These are phyloP conservation scores for Anas platyrhynchos DNA, from an alignment of 2,113 vertebrate genomes.

Conservation along the genomic window DNA sequence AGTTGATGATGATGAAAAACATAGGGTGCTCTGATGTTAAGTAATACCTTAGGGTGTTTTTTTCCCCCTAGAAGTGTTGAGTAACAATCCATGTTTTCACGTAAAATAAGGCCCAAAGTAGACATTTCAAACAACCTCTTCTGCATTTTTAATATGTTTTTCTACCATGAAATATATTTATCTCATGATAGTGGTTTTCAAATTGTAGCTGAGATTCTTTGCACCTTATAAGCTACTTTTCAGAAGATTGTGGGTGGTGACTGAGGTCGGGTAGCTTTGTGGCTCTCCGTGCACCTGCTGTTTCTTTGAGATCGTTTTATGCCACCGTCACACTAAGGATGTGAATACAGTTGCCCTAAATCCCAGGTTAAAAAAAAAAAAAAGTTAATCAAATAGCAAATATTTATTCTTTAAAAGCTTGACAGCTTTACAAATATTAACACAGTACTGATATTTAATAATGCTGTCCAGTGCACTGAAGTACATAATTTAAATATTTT, in stretches of 20 bases:
- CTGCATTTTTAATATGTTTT: background rate
- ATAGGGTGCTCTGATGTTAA: background rate
- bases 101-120: background rate
- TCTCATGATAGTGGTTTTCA: background rate
- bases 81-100: background rate
- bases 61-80: background rate
- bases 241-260: background rate
- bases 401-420: background rate
- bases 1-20: background rate
- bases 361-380: background rate
- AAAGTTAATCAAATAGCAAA: background rate
- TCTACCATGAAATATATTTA: background rate
- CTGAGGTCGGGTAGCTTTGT: background rate
- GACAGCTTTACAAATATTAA: background rate
- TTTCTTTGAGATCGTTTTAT: background rate
- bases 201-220: background rate
- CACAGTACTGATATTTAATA: fast-evolving
- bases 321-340: background rate
- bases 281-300: fast-evolving
- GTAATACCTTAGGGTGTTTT: background rate
- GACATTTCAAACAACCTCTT: background rate
- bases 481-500: background rate
- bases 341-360: background rate
- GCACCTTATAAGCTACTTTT: background rate
- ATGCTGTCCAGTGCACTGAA: fast-evolving